Conservation (phyloP, 2,888 invertebrate species). For the Adineta ricciae region DNA sequence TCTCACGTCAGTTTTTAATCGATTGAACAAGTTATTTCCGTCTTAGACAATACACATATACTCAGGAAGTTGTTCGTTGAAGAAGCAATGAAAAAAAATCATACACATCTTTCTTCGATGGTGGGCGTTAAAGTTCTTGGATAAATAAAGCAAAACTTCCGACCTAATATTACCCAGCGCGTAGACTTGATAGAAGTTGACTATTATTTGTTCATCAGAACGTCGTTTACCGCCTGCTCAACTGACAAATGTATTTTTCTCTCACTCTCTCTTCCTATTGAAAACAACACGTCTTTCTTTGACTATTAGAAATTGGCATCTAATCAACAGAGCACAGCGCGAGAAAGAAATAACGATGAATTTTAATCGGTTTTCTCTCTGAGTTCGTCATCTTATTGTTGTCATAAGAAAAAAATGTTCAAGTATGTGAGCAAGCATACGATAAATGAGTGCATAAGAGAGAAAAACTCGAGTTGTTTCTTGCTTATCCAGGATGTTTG, state of each 20-base stretch:
- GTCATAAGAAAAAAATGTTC: not conserved
- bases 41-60: not conserved
- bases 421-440: constrained; percentile 1
- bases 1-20: not conserved
- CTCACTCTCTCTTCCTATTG: not conserved
- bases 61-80: not conserved
- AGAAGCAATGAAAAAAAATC: not conserved
- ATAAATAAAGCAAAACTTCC: not conserved
- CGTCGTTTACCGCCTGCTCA: not conserved
- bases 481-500: not conserved
- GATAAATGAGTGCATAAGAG: not conserved
- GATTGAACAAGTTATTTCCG: constrained; percentile 15
- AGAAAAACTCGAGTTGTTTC: not conserved
- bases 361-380: not conserved
- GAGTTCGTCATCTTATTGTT: not conserved
- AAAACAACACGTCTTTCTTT: not conserved
- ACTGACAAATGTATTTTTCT: not conserved
- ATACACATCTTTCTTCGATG: not conserved
- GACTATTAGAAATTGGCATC: not conserved
- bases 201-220: not conserved
- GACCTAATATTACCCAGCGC: not conserved
- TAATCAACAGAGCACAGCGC: not conserved
- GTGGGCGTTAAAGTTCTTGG: not conserved
- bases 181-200: not conserved
- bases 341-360: not conserved